A percentile compares a stretch with the other conserved stretches of the same genome.
Evolutionary conservation across 1,140 invertebrate genomes (phyloP).

Genomic region (Drosophila leontia): DNA sequence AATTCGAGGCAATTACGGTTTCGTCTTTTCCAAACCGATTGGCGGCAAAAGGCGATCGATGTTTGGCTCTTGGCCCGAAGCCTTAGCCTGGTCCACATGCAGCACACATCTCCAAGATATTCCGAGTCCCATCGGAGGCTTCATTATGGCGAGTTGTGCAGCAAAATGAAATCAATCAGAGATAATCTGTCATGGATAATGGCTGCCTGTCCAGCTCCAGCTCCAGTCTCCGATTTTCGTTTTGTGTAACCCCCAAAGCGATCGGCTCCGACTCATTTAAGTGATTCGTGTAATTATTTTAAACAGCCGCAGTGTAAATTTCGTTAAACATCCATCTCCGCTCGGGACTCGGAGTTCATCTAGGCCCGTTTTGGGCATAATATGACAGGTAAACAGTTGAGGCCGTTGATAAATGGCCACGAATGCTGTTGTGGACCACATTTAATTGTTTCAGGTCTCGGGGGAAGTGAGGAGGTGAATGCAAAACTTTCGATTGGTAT

Average conservation of each 20-base stretch:
- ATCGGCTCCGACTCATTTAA: conserved; percentile 69
- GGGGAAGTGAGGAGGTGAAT: conserved; percentile 10
- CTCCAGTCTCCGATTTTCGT: conserved; percentile 24
- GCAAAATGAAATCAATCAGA: conserved; percentile 81
- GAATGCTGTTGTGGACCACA: conserved; percentile 71
- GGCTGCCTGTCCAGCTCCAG: conserved; percentile 61
- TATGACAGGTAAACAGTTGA: conserved; percentile 84
- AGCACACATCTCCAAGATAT: conserved; percentile 13
- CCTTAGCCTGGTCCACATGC: conserved; percentile 46
- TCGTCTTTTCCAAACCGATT: conserved; percentile 77
- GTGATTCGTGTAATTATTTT: conserved; percentile 81
- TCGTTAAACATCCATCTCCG: conserved; percentile 75
- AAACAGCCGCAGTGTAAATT: conserved; percentile 82
- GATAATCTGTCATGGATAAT: conserved; percentile 82
- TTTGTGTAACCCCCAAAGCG: conserved; percentile 37
- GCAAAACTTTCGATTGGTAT: conserved; percentile 61
- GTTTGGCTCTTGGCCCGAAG: conserved; percentile 64
- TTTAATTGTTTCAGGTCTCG: conserved; percentile 66
- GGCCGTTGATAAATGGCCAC: conserved; percentile 76
- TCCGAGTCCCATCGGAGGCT: conserved; percentile 49
- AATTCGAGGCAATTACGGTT: conserved; percentile 76
- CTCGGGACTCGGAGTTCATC: conserved; percentile 28
- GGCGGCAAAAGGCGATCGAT: conserved; percentile 63
- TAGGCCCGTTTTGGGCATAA: conserved; percentile 76
- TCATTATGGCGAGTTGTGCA: conserved; percentile 72